These are phyloP conservation scores for Alectoris magna DNA, from an alignment of 2,797 vertebrate species.

Conservation along the genomic window DNA sequence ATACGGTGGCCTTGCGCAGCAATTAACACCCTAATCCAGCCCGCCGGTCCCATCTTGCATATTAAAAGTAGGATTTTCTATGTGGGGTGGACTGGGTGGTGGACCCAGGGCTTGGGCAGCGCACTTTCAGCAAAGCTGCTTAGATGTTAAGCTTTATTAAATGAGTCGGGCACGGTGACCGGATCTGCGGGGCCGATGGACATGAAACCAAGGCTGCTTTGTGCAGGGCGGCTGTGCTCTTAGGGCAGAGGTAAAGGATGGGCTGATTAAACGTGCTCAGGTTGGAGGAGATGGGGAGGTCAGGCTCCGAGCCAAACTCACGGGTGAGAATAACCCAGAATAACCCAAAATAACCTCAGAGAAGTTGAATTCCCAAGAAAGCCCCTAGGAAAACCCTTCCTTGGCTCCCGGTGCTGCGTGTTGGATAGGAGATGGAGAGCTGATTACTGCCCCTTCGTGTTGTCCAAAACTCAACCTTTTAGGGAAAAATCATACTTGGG, in stretches of 20 bases:
- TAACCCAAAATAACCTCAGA: too few relatives aligned
- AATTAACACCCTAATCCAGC: constrained; percentile 75
- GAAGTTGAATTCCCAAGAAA: not conserved
- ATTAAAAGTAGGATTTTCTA: constrained; percentile 81
- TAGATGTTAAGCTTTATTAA: constrained; percentile 81
- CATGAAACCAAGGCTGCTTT: constrained; percentile 60
- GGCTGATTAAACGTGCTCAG: constrained; percentile 45
- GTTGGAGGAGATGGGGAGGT: constrained; percentile 21
- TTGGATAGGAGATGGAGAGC: too few relatives aligned
- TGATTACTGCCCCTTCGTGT: not conserved
- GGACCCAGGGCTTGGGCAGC: constrained; percentile 70
- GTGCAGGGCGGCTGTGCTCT: not conserved
- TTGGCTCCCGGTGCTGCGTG: not conserved
- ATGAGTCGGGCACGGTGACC: constrained; percentile 69
- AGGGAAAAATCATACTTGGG: too few relatives aligned
- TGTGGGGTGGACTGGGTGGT: constrained; percentile 45
- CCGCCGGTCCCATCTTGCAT: constrained; percentile 66
- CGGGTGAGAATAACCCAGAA: not conserved
- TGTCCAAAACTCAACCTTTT: not conserved
- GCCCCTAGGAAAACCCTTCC: not conserved
- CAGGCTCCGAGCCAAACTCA: not conserved
- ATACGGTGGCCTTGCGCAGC: not conserved
- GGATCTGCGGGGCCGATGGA: constrained; percentile 68
- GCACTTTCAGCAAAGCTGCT: constrained; percentile 81
- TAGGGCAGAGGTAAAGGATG: constrained; percentile 35